A percentile compares a stretch with the other conserved stretches of the same genome.
Conservation (phyloP, 2,797 vertebrate species). For the Pseudochirops cupreus region DNA sequence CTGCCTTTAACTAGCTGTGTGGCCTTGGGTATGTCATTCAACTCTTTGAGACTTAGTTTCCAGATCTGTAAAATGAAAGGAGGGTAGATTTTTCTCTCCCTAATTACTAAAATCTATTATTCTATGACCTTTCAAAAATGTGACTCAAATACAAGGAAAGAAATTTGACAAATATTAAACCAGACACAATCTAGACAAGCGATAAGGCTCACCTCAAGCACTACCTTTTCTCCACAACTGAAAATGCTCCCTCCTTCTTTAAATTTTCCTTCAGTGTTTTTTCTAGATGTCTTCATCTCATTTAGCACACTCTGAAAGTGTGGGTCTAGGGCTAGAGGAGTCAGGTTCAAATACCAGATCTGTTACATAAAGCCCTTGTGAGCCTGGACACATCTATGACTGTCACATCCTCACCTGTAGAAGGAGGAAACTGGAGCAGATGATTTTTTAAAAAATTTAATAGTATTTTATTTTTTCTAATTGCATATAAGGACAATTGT, state of each 20-base stretch:
- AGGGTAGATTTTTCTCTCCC: no score
- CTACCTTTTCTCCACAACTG: neutral
- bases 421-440: no score
- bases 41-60: neutral
- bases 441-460: no score
- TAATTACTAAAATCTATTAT: fast-evolving
- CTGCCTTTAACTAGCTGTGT: no score
- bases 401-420: no score
- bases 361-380: no score
- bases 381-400: no score
- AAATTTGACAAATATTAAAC: neutral
- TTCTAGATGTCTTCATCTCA: neutral
- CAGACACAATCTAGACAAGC: neutral
- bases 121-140: neutral
- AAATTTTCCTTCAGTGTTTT: neutral
- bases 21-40: neutral
- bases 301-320: no score
- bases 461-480: no score
- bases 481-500: no score
- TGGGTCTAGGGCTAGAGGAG: neutral
- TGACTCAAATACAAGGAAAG: neutral
- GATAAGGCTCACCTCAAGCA: neutral
- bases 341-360: no score
- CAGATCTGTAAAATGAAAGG: neutral
- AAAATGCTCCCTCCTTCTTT: neutral